Conservation (phyloP, 1,140 invertebrate species). For the Nylanderia fulva region DNA sequence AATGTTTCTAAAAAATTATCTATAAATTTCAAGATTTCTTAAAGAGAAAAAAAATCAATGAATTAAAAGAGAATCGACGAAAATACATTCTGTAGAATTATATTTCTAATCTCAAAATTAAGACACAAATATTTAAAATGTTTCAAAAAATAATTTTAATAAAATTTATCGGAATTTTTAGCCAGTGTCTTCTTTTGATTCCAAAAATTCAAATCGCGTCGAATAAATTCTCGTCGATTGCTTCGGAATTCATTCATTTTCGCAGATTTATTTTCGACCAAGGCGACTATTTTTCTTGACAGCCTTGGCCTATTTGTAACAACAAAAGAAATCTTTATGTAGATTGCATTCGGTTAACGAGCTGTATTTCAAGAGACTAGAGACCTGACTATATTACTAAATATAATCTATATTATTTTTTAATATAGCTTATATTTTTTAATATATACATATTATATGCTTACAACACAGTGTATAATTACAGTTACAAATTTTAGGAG, state of each 20-base stretch:
- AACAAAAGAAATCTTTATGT: background rate
- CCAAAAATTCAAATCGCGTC: background rate
- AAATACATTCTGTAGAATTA: background rate
- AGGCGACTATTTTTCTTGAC: background rate
- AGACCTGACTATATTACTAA: constrained; percentile 52
- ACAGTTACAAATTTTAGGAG: constrained; percentile 8
- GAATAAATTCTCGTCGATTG: background rate
- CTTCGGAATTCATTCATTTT: background rate
- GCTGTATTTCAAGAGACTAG: constrained; percentile 67
- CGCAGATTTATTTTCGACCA: background rate
- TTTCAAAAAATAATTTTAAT: background rate
- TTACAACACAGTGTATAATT: constrained; percentile 16
- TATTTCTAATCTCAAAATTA: background rate
- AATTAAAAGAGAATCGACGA: background rate
- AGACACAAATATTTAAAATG: background rate
- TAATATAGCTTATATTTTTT: constrained; percentile 17
- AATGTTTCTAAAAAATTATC: constrained; percentile 14
- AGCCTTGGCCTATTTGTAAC: background rate
- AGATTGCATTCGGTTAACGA: background rate
- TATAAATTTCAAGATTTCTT: background rate
- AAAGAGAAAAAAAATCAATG: constrained; percentile 1
- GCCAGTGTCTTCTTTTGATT: background rate
- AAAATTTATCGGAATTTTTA: background rate
- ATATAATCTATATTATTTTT: constrained; percentile 21
- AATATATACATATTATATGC: background rate